Evolutionary conservation across 1,140 invertebrate species (phyloP).

Genomic region (Anastatus disparis): DNA sequence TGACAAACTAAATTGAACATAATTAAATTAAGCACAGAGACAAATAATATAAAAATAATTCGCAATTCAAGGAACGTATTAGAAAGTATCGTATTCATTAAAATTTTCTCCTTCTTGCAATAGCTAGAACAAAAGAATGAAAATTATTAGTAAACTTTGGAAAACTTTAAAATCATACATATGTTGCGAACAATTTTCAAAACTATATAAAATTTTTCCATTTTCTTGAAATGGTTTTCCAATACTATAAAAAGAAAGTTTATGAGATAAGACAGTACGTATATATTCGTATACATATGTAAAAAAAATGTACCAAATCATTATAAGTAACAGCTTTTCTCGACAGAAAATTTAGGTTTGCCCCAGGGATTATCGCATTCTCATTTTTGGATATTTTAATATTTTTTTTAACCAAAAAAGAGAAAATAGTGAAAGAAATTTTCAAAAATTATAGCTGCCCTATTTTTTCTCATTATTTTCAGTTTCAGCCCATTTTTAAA

Average conservation of each 20-base stretch:
- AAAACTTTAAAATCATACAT: not conserved
- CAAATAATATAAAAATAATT: too few species aligned
- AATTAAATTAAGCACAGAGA: too few species aligned
- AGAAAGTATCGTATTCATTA: too few species aligned
- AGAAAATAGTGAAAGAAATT: too few species aligned
- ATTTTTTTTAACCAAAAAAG: not conserved
- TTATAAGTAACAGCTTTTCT: not conserved
- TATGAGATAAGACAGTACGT: not conserved
- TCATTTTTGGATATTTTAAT: not conserved
- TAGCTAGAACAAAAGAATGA: not conserved
- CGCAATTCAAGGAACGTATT: too few species aligned
- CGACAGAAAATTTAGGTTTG: not conserved
- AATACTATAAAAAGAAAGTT: slow-evolving; percentile 1
- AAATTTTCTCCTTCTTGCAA: not conserved
- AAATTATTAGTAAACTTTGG: not conserved
- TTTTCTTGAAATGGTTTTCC: not conserved
- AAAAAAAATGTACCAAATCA: not conserved
- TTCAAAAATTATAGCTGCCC: not conserved
- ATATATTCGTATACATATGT: too few species aligned
- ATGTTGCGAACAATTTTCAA: not conserved
- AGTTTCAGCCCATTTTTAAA: too few species aligned
- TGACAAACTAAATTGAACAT: too few species aligned
- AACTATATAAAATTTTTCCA: slow-evolving; percentile 12
- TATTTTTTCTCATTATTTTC: too few species aligned
- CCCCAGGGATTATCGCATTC: not conserved